Percentiles rank a stretch among this genome's conserved stretches.
Evolutionary conservation across 2,888 invertebrate species (phyloP).

Genomic region (Acutogordius australiensis): DNA sequence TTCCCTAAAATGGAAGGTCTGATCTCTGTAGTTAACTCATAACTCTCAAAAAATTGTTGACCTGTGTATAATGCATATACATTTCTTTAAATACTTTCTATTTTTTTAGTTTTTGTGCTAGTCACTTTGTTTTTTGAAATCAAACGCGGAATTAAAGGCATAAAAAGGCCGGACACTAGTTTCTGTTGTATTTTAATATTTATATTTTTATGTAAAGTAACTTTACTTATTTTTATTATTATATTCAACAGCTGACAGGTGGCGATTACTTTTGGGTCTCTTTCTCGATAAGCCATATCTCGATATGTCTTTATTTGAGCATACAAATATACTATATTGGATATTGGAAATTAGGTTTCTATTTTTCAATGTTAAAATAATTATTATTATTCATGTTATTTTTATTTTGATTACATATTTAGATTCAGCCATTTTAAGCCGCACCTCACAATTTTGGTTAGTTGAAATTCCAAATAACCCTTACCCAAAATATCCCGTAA

Average conservation of each 20-base stretch:
- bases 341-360: conserved; percentile 30
- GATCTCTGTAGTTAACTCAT: too few species aligned
- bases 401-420: neutral
- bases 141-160: too few species aligned
- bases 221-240: neutral
- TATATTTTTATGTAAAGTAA: conserved; percentile 9
- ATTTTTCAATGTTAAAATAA: neutral
- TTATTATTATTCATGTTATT: neutral
- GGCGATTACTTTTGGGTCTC: conserved; percentile 36
- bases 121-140: too few species aligned
- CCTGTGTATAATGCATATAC: too few species aligned
- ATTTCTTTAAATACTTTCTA: too few species aligned
- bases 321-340: conserved; percentile 30
- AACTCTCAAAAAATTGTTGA: too few species aligned
- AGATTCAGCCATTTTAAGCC: neutral
- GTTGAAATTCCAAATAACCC: neutral
- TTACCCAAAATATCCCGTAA: conserved; percentile 13
- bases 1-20: too few species aligned
- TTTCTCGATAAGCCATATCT: conserved; percentile 40
- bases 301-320: conserved; percentile 33
- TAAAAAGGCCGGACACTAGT: too few species aligned
- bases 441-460: neutral
- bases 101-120: too few species aligned
- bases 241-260: too few species aligned
- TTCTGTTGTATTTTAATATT: conserved; percentile 15